These are phyloP conservation scores for Enteromius unitaeniatus DNA, from an alignment of 2,797 vertebrate genomes.

Conservation along the genomic window DNA sequence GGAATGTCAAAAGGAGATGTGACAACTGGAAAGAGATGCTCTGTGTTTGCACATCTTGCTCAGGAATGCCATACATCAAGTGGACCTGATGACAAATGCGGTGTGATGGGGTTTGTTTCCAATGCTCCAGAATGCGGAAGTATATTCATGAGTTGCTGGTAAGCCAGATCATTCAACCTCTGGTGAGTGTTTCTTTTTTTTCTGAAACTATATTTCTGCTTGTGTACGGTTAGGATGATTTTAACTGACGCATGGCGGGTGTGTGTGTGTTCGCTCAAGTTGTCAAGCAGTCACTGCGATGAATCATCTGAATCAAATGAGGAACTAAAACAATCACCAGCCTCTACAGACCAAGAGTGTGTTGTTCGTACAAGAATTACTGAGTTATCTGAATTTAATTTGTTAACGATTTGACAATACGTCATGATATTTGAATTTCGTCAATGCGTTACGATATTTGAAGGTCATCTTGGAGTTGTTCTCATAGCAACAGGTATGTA, in stretches of 20 bases:
- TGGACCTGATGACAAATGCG: constrained; percentile 18
- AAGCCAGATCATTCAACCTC: constrained; percentile 12
- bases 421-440: no score
- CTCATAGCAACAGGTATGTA: not conserved
- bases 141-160: not conserved
- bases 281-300: constrained; percentile 5
- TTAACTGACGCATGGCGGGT: not conserved
- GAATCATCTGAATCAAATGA: constrained; percentile 63
- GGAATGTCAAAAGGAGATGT: constrained; percentile 28
- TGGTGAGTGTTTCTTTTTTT: not conserved
- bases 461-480: not conserved
- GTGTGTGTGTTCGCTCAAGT: constrained; percentile 51
- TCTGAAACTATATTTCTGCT: not conserved
- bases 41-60: constrained; percentile 43
- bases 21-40: constrained; percentile 16
- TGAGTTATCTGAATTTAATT: not conserved
- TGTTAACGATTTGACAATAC: constrained; percentile 19
- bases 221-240: not conserved
- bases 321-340: constrained; percentile 52
- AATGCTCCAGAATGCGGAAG: constrained; percentile 15
- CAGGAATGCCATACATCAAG: constrained; percentile 44
- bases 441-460: not conserved
- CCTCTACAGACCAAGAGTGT: not conserved
- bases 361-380: constrained; percentile 4
- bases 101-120: constrained; percentile 17